phyloP scores from a whole-genome alignment of 2,888 invertebrate genomes.

The Temnothorax unifasciatus region DNA sequence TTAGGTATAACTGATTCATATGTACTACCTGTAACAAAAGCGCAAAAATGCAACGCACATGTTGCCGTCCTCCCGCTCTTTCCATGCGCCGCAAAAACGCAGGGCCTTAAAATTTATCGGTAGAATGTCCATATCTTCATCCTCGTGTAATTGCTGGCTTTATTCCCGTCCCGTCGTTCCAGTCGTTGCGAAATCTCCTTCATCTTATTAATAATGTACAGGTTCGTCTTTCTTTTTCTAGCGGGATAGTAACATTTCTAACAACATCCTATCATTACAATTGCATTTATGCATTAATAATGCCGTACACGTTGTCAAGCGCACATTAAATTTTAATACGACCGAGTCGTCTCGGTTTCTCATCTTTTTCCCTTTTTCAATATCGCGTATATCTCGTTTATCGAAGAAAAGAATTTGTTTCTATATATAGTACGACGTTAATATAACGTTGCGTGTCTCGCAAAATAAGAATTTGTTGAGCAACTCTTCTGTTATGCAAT shows the following conservation, averaged over 20 bases:
- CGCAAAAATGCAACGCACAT: background rate
- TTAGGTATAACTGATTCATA: background rate
- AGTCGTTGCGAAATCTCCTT: background rate
- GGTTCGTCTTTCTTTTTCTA: background rate
- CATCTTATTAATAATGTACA: conserved; percentile 13
- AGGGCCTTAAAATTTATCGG: conserved; percentile 52
- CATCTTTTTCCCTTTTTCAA: background rate
- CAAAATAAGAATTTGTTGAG: background rate
- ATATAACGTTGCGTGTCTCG: background rate
- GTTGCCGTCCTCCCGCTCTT: conserved; percentile 16
- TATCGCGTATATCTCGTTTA: background rate
- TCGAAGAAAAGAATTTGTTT: no score
- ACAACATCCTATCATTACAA: background rate
- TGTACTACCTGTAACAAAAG: conserved; percentile 41
- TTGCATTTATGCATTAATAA: conserved; percentile 36
- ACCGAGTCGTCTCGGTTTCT: background rate
- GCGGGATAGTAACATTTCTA: background rate
- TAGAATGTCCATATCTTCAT: conserved; percentile 46
- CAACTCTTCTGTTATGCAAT: background rate
- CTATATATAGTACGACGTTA: background rate
- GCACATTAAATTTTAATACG: conserved; percentile 32
- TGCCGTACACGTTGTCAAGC: background rate
- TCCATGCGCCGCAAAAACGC: conserved; percentile 53
- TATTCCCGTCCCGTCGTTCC: background rate
- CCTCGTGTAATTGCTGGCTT: background rate